Percentiles rank a stretch among this genome's conserved stretches.
These are phyloP conservation scores for Meandrusa payeni DNA, from an alignment of 2,888 invertebrate genomes.

Conservation along the genomic window DNA sequence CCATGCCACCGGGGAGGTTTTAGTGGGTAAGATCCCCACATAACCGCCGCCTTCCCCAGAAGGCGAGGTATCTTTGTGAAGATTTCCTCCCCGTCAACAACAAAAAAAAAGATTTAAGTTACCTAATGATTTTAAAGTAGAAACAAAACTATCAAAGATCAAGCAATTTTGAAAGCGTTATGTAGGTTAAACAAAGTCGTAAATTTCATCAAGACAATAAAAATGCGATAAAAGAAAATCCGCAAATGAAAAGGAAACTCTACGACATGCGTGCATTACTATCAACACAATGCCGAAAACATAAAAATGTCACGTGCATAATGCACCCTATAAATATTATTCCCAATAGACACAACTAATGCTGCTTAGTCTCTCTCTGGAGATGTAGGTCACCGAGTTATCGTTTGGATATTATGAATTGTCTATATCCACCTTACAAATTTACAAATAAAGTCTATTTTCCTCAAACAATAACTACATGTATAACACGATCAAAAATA, in stretches of 20 bases:
- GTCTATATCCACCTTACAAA: conserved; percentile 40
- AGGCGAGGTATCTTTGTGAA: too few relatives aligned
- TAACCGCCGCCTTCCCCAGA: too few relatives aligned
- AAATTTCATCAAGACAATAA: conserved; percentile 11
- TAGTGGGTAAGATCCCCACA: too few relatives aligned
- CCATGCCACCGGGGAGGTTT: too few relatives aligned
- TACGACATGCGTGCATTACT: conserved; percentile 44
- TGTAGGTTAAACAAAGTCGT: conserved; percentile 3
- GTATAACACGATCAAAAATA: conserved; percentile 24
- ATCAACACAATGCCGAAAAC: conserved; percentile 68
- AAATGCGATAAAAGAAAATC: conserved; percentile 18
- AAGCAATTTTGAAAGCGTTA: neutral
- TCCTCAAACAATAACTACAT: conserved; percentile 28
- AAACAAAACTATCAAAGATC: too few relatives aligned
- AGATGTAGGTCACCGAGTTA: conserved; percentile 76
- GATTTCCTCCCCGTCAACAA: too few relatives aligned
- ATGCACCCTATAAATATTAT: conserved; percentile 77
- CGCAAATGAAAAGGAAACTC: conserved; percentile 49
- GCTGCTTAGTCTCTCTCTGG: conserved; percentile 65
- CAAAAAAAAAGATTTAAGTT: too few relatives aligned
- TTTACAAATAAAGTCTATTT: conserved; percentile 42
- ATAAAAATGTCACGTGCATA: conserved; percentile 79
- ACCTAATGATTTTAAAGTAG: too few relatives aligned
- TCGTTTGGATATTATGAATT: conserved; percentile 38
- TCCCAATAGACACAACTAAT: conserved; percentile 68